Evolutionary conservation across 2,113 vertebrate genomes (phyloP).

Genomic region (Cottus gobio): DNA sequence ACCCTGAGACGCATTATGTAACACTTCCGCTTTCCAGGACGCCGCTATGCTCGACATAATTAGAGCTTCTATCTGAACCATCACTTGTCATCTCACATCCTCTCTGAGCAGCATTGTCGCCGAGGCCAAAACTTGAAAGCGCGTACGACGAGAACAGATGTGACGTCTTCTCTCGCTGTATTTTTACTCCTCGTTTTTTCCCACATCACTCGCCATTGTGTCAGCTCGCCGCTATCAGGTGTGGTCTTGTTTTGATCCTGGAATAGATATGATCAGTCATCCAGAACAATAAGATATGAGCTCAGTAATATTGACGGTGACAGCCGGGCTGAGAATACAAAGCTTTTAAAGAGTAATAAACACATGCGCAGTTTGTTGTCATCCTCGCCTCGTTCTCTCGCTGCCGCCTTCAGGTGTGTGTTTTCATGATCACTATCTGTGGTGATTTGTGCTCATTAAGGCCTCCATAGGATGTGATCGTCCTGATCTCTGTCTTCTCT

Average conservation of each 20-base stretch:
- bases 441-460: neutral
- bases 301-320: neutral
- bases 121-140: conserved; percentile 23
- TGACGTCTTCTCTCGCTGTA: conserved; percentile 1
- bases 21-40: neutral
- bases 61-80: conserved; percentile 4
- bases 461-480: too few species aligned
- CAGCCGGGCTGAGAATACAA: fast-evolving
- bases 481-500: too few species aligned
- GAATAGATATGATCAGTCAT: conserved; percentile 37
- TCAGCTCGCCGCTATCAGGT: neutral
- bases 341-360: conserved; percentile 6
- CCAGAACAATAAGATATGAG: neutral
- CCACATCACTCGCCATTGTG: neutral
- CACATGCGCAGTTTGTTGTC: neutral
- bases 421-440: neutral
- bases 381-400: neutral
- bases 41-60: neutral
- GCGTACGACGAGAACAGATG: neutral
- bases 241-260: conserved; percentile 9
- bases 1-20: neutral
- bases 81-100: neutral
- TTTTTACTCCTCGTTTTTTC: conserved; percentile 39
- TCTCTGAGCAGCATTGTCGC: neutral
- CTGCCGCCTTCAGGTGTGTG: neutral